Evolutionary conservation across 2,797 vertebrate genomes (phyloP).

Genomic region (Mus spretus): DNA sequence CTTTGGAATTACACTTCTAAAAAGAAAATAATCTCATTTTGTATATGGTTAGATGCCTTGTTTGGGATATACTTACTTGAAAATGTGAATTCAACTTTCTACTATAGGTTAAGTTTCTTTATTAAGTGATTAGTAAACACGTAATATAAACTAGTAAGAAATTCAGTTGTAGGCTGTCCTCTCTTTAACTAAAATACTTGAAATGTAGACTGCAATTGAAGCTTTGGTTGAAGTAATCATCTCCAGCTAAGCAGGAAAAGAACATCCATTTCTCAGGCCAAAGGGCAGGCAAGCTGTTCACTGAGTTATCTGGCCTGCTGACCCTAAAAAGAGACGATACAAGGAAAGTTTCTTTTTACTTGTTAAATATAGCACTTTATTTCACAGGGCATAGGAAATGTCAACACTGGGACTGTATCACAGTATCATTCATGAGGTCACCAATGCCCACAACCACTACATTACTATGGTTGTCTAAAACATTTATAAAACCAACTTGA

Average conservation of each 20-base stretch:
- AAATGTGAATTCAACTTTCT: slow-evolving; percentile 16
- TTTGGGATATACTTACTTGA: not conserved
- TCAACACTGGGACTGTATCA: not conserved
- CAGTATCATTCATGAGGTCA: not conserved
- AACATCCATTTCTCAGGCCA: not conserved
- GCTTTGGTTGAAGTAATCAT: not conserved
- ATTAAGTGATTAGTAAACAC: slow-evolving; percentile 17
- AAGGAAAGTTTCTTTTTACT: not conserved
- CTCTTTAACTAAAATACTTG: not conserved
- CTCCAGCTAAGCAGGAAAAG: not conserved
- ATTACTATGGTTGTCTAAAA: not conserved
- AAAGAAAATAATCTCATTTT: slow-evolving; percentile 4
- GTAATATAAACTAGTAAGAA: slow-evolving; percentile 23
- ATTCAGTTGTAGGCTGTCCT: not conserved
- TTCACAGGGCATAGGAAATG: not conserved
- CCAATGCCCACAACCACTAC: not conserved
- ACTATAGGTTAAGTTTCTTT: not conserved
- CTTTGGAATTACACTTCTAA: not conserved
- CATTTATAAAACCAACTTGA: not conserved
- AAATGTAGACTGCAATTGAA: not conserved
- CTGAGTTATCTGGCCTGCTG: not conserved
- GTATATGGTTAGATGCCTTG: not conserved
- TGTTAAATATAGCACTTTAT: not conserved
- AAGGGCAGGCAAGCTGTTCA: not conserved
- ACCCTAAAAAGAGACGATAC: not conserved